Conservation (phyloP, 2,797 vertebrate species). For the Rhinoraja longicauda region DNA sequence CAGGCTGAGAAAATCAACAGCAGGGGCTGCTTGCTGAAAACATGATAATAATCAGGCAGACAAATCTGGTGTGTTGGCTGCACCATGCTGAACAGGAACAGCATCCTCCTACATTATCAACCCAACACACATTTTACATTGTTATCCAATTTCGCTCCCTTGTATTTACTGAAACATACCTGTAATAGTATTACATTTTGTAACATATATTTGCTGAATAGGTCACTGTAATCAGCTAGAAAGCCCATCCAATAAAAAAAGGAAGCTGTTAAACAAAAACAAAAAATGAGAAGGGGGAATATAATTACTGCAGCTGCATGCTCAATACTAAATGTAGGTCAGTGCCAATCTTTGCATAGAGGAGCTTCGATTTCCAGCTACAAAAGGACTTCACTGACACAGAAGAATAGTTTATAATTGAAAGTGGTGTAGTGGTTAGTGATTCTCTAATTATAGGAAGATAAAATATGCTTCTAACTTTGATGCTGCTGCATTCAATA, state of each 20-base stretch:
- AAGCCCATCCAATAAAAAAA: neutral
- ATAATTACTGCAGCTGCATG: slow-evolving; percentile 22
- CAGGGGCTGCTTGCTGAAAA: too few relatives aligned
- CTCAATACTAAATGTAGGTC: slow-evolving; percentile 34
- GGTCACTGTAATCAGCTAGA: neutral
- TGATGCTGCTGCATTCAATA: neutral
- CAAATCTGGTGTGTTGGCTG: too few relatives aligned
- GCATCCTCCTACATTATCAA: too few relatives aligned
- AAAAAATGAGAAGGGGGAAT: slow-evolving; percentile 8
- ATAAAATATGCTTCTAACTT: slow-evolving; percentile 8
- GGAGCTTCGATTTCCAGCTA: slow-evolving; percentile 9
- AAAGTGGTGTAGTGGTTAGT: slow-evolving; percentile 27
- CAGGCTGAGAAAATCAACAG: too few relatives aligned
- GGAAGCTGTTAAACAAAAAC: neutral
- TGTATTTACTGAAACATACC: neutral
- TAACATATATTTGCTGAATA: neutral
- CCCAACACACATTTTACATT: too few relatives aligned
- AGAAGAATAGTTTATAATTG: slow-evolving; percentile 28
- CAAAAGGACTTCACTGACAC: neutral
- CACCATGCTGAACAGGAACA: too few relatives aligned
- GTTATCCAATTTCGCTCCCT: too few relatives aligned
- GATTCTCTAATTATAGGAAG: slow-evolving; percentile 9
- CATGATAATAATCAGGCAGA: too few relatives aligned
- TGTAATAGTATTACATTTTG: neutral
- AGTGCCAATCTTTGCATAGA: slow-evolving; percentile 22